Percentiles rank a stretch among this genome's conserved stretches.
These are phyloP conservation scores for Aphelocoma californica DNA, from an alignment of 2,797 vertebrate species.

Conservation along the genomic window DNA sequence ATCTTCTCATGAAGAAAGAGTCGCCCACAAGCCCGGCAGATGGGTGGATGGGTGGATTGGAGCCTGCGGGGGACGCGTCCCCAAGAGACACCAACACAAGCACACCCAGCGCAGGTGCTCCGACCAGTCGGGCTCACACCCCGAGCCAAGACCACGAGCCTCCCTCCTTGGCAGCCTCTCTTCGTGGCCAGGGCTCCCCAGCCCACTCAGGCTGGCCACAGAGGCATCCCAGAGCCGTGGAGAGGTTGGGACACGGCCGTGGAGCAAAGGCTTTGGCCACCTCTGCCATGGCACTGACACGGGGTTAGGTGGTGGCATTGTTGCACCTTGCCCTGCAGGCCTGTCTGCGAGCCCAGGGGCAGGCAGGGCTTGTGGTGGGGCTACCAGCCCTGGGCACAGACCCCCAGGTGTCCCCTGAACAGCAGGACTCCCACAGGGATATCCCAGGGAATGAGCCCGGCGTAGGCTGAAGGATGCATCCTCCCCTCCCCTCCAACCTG, in stretches of 20 bases:
- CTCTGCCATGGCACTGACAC: fast-evolving
- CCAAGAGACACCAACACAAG: background rate
- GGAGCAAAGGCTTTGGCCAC: background rate
- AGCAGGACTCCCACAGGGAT: background rate
- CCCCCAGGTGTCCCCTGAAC: background rate
- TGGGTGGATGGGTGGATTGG: background rate
- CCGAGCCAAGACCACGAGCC: background rate
- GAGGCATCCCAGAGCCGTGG: background rate
- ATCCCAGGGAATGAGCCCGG: background rate
- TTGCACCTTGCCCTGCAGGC: background rate
- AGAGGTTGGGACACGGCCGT: fast-evolving
- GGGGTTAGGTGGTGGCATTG: background rate
- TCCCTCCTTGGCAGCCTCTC: background rate
- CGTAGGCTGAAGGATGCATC: background rate
- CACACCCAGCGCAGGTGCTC: constrained; percentile 14
- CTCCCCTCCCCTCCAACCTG: background rate
- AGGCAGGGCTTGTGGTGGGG: background rate
- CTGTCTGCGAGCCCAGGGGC: background rate
- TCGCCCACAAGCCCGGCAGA: background rate
- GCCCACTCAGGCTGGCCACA: background rate
- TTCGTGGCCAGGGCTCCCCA: background rate
- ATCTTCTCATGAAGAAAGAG: constrained; percentile 15
- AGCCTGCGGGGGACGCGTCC: constrained; percentile 15
- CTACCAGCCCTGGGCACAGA: background rate
- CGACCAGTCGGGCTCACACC: background rate